Evolutionary conservation across 2,797 vertebrate species (phyloP).

Genomic region (Halcyon chelicuti): DNA sequence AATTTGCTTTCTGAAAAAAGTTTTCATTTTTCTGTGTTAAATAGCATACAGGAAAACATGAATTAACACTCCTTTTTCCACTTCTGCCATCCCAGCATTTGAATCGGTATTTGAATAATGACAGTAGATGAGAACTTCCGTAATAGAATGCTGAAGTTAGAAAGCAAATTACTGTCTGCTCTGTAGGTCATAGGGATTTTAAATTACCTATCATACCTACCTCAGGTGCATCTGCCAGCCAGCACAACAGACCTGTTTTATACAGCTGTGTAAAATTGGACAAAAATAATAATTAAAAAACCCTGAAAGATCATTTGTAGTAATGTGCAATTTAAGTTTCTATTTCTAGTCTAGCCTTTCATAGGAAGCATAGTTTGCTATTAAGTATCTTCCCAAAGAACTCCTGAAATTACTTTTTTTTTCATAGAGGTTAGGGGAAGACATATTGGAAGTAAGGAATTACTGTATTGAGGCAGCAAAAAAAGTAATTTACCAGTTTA

Average conservation of each 20-base stretch:
- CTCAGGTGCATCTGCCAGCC: neutral
- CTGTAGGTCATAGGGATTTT: neutral
- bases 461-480: neutral
- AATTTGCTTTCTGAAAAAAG: neutral
- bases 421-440: neutral
- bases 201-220: neutral
- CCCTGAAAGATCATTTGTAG: neutral
- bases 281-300: neutral
- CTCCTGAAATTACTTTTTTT: neutral
- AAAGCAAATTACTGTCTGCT: neutral
- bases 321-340: neutral
- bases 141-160: neutral
- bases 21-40: neutral
- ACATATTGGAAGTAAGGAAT: neutral
- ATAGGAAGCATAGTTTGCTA: neutral
- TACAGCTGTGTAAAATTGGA: neutral
- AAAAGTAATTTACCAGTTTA: neutral
- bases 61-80: neutral
- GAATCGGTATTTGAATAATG: neutral
- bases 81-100: neutral
- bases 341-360: neutral
- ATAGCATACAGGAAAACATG: neutral
- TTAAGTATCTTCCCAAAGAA: neutral
- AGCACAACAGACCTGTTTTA: neutral
- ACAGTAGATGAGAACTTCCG: neutral